These are phyloP conservation scores for Cromileptes altivelis DNA, from an alignment of 2,113 vertebrate species.

Conservation along the genomic window DNA sequence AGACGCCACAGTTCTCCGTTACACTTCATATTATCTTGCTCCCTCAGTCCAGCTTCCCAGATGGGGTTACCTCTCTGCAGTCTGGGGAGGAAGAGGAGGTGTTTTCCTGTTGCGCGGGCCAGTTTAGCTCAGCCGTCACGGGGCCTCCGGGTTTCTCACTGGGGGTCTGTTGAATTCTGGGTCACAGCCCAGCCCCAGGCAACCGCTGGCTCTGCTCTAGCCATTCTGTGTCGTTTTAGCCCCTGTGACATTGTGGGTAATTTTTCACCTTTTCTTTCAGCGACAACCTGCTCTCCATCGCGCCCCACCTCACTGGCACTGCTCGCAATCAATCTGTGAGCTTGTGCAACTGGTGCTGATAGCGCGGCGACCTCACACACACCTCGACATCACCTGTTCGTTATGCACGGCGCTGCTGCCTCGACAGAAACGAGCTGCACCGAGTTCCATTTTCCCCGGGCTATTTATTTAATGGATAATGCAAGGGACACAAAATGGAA, in stretches of 20 bases:
- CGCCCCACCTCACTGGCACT: slow-evolving; percentile 28
- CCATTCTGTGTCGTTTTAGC: slow-evolving; percentile 47
- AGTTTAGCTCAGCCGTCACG: slow-evolving; percentile 50
- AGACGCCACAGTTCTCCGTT: slow-evolving; percentile 60
- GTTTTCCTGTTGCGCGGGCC: slow-evolving; percentile 62
- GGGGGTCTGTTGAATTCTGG: slow-evolving; percentile 72
- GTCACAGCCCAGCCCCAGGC: slow-evolving; percentile 70
- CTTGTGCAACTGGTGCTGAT: slow-evolving; percentile 58
- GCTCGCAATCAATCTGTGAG: slow-evolving; percentile 24
- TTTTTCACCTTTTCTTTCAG: slow-evolving; percentile 65
- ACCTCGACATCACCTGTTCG: slow-evolving; percentile 68
- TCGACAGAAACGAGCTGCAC: slow-evolving; percentile 57
- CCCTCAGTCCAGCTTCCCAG: slow-evolving; percentile 46
- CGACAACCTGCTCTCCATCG: slow-evolving; percentile 62
- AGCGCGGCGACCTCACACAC: slow-evolving; percentile 19
- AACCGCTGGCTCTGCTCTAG: slow-evolving; percentile 55
- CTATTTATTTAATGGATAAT: slow-evolving; percentile 84
- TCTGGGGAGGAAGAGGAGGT: slow-evolving; percentile 47
- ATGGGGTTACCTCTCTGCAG: slow-evolving; percentile 67
- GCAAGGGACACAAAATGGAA: slow-evolving; percentile 77
- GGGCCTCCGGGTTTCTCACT: slow-evolving; percentile 63
- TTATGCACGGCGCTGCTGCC: slow-evolving; percentile 59
- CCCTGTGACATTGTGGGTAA: slow-evolving; percentile 48
- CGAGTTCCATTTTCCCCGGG: slow-evolving; percentile 67
- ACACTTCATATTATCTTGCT: slow-evolving; percentile 68